phyloP scores from a whole-genome alignment of 2,797 vertebrate species.

The Toxotes lorentzi region DNA sequence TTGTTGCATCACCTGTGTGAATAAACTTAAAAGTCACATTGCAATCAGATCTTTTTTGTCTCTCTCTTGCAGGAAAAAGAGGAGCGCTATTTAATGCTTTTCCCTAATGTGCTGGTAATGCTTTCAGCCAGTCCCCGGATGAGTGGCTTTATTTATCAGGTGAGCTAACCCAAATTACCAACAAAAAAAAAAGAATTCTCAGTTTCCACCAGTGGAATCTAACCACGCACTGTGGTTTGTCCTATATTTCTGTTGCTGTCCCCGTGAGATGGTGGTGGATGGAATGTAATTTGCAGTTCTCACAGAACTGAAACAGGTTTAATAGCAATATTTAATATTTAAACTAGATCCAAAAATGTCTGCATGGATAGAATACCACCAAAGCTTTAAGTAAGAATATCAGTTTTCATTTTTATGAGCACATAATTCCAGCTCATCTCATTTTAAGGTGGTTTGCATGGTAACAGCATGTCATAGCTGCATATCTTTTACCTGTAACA shows the following conservation, averaged over 20 bases:
- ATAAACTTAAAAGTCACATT: not conserved
- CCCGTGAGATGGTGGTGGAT: not conserved
- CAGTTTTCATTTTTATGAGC: not conserved
- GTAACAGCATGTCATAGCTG: not conserved
- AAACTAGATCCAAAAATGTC: not conserved
- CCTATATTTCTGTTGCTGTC: not conserved
- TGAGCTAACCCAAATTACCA: constrained; percentile 63
- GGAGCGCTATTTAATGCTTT: constrained; percentile 95
- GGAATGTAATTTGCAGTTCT: not conserved
- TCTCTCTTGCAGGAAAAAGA: constrained; percentile 91
- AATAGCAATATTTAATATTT: not conserved
- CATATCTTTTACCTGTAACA: not conserved
- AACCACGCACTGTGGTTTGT: not conserved
- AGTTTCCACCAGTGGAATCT: not conserved
- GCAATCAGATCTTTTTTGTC: constrained; percentile 7
- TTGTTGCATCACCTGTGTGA: not conserved
- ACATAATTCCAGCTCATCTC: not conserved
- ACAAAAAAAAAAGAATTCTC: not conserved
- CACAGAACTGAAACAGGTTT: not conserved
- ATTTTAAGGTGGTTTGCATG: not conserved
- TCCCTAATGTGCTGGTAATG: constrained; percentile 92
- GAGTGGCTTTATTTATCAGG: constrained; percentile 99
- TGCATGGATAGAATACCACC: not conserved
- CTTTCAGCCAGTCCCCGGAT: constrained; percentile 96
- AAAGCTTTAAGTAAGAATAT: not conserved